Base-by-base conservation (phyloP, 1,140 invertebrate species). In the Drosophila lowei region DNA sequence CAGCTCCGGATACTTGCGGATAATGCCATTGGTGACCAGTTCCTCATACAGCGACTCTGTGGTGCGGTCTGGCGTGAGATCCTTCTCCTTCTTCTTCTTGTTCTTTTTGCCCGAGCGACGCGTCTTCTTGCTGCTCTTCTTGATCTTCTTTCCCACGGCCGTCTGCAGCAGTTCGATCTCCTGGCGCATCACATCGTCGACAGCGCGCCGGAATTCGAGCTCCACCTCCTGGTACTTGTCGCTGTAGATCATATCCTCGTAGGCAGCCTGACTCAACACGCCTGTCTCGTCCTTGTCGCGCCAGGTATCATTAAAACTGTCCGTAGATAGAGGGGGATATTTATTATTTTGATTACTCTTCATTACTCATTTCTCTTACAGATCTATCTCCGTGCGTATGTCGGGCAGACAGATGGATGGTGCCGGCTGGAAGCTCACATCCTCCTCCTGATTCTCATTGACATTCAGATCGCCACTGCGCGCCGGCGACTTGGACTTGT, bases 41-140 rank as follows among this genome's bases (percentile, higher is more conserved):
- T 99, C 98, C 91, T 99, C 97, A 91, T 97, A 98, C 1, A 98
- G 92, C 0, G 96, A 98, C 90, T 98, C 96, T 2, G 95, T 95
- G 0, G 96, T 97, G 81, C 97, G 93, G 86, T 99, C 97, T 0
- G 97, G 97, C 15, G 98, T 99, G 42, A 99, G 92, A 93, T 99
- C 98, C 92, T 99, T 99, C 84, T 98, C 97, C 91, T 97, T 98
- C 88, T 97, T 98, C 89, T 97, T 98, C 91, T 97, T 98, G 76
- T 94, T 95, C 68, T 96, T 97, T 88, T 96, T 98, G 18, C 96
- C 96, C 57, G 96, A 95, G 6, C 95, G 93, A 21, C 96, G 93
- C 18, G 95, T 93, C 93, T 95, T 96, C 90, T 96, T 97, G 79
- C 94, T 94, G 64, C 93, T 94, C 92, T 96, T 97, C 83, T 95